Evolutionary conservation across 2,797 vertebrate genomes (phyloP), one percentile per base, ranked within the genome.

Genomic region (Garrulus glandarius): DNA sequence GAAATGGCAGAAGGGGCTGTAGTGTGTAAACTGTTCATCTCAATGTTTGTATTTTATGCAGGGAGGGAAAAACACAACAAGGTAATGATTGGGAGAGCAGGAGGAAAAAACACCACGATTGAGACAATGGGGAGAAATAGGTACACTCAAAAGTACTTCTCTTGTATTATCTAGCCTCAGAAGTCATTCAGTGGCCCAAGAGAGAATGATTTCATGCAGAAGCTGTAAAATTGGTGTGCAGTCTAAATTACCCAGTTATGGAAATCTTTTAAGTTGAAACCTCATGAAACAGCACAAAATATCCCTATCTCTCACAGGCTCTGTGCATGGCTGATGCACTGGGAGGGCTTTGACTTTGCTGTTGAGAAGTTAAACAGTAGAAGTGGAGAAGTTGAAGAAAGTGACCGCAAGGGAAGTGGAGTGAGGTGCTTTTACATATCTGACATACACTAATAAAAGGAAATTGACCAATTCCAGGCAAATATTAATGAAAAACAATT

Each of bases 401-500:
- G n/a, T 15, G 22, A n/a, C 39, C 37, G 50, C 7, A 37, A 41
- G 39, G 18, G 36, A 60, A 43, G 27, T 10, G 32, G 29, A 30
- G 11, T 7, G 34, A 84, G 41, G 18, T 41, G 3, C 29, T 61
- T 39, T 32, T 61, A 26, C 29, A 46, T 20, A 24, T 47, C 26
- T 49, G 23, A 26, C 30, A 20, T 4, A 10, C 15, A 67, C 27
- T 56, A 44, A n/a, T 61, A 26, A 82, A 72, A 63, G 26, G 57
- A 65, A 85, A 74, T 4, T 23, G 16, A 79, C 41, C 3, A 6
- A 87, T 21, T 41, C 36, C 36, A 84, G 52, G 13, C 74, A 87
- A 59, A 26, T 41, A 71, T 59, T 41, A 76, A 63, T 92, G 77
- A 69, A 96, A 93, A 92, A 90, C n/a, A 36, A 44, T 96, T 95